Conservation (phyloP, 2,113 vertebrate species). For the Cariama cristata region DNA sequence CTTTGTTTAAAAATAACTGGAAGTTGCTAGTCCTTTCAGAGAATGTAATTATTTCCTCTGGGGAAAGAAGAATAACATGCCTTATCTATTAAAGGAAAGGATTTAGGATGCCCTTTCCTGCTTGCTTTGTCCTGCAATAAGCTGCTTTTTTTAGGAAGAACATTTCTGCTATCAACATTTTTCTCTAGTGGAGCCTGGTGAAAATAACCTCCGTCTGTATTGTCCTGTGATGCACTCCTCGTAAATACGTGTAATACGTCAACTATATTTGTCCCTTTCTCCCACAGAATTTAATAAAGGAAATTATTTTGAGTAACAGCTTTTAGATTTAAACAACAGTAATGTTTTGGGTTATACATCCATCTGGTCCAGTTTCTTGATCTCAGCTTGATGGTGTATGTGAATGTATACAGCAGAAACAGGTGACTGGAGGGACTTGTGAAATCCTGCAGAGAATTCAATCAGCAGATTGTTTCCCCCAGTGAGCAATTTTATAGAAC, state of each 20-base stretch:
- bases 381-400: conserved; percentile 29
- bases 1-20: conserved; percentile 56
- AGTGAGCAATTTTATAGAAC: background rate
- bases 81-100: conserved; percentile 67
- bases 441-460: conserved; percentile 3
- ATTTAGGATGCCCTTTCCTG: conserved; percentile 47
- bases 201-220: background rate
- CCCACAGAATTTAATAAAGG: background rate
- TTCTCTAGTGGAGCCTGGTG: conserved; percentile 23
- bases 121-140: conserved; percentile 40
- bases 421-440: conserved; percentile 43
- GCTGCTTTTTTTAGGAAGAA: conserved; percentile 7
- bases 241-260: background rate
- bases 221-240: background rate
- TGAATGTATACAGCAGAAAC: background rate
- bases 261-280: background rate
- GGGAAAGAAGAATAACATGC: conserved; percentile 19
- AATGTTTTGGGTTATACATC: conserved; percentile 29
- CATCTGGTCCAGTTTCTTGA: conserved; percentile 23
- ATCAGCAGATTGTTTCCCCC: background rate
- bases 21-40: conserved; percentile 41
- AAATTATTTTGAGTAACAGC: conserved; percentile 46
- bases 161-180: conserved; percentile 52
- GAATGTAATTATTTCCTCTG: conserved; percentile 30
- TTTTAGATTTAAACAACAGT: conserved; percentile 45